These are phyloP conservation scores for Porites lutea DNA, from an alignment of 64 coral and sea anemone species.

Conservation along the genomic window DNA sequence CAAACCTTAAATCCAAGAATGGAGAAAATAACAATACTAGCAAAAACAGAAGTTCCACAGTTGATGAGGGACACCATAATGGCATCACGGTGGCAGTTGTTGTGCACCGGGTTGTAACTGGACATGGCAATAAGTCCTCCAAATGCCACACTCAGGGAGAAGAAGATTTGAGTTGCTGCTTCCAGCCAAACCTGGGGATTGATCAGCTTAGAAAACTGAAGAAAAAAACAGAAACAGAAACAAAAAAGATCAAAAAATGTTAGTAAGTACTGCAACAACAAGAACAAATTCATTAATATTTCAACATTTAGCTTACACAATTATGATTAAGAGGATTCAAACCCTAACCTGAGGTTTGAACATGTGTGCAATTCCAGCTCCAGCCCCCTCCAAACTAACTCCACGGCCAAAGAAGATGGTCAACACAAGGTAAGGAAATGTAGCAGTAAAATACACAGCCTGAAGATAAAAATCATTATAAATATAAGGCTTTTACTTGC, in stretches of 20 bases:
- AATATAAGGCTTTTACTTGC: no score
- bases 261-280: no score
- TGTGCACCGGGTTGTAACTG: slow-evolving; percentile 96
- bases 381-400: slow-evolving; percentile 76
- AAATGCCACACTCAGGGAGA: slow-evolving; percentile 93
- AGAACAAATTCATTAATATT: no score
- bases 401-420: slow-evolving; percentile 95
- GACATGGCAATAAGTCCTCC: slow-evolving; percentile 97
- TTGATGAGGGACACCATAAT: slow-evolving; percentile 96
- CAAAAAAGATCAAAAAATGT: background rate
- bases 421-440: slow-evolving; percentile 91
- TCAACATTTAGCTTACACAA: no score
- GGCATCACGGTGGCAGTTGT: slow-evolving; percentile 93
- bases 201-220: slow-evolving; percentile 83
- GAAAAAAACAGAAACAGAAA: background rate
- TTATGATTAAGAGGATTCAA: no score
- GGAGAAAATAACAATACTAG: slow-evolving; percentile 96
- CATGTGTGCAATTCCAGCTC: slow-evolving; percentile 86
- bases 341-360: slow-evolving; percentile 81
- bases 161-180: slow-evolving; percentile 98
- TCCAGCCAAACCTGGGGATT: slow-evolving; percentile 97
- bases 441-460: slow-evolving; percentile 96
- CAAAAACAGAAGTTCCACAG: slow-evolving; percentile 92
- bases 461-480: slow-evolving; percentile 27
- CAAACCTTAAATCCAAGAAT: slow-evolving; percentile 95